A percentile compares a stretch with the other conserved stretches of the same genome.
Evolutionary conservation across 2,113 vertebrate genomes (phyloP).

Genomic region (Sterrhoptilus dennistouni): DNA sequence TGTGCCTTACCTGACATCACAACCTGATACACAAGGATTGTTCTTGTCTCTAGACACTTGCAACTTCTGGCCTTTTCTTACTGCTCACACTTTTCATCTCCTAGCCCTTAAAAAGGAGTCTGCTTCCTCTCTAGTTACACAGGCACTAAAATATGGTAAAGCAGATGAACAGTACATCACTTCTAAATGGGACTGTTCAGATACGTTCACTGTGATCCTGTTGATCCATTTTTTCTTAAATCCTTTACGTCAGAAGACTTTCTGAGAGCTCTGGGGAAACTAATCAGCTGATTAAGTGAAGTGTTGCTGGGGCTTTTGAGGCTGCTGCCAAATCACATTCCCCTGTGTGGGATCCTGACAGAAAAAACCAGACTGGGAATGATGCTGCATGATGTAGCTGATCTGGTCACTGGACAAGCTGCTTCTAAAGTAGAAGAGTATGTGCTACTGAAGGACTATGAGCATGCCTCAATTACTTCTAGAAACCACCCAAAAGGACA

Average conservation of each 20-base stretch:
- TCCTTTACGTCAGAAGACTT: not conserved
- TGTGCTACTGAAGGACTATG: rapidly evolving
- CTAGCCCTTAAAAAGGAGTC: not conserved
- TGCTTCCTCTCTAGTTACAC: not conserved
- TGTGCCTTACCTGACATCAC: not conserved
- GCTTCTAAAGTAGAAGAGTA: not conserved
- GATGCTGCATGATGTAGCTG: rapidly evolving
- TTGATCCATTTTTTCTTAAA: not conserved
- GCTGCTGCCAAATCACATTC: not conserved
- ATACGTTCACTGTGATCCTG: not conserved
- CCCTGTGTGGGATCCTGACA: not conserved
- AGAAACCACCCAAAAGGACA: not conserved
- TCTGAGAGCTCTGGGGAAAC: not conserved
- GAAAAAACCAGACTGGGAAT: not conserved
- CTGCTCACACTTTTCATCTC: not conserved
- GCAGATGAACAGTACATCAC: not conserved
- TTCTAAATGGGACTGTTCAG: not conserved
- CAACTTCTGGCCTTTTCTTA: not conserved
- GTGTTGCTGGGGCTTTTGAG: not conserved
- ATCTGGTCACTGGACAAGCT: not conserved
- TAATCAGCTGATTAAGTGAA: not conserved
- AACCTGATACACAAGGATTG: not conserved
- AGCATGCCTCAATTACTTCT: rapidly evolving
- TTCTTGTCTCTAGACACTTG: not conserved
- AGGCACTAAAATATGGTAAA: not conserved